Percentiles rank a stretch among this genome's conserved stretches.
Conservation (phyloP, 2,797 vertebrate genomes). For the Pseudochirops corinnae region DNA sequence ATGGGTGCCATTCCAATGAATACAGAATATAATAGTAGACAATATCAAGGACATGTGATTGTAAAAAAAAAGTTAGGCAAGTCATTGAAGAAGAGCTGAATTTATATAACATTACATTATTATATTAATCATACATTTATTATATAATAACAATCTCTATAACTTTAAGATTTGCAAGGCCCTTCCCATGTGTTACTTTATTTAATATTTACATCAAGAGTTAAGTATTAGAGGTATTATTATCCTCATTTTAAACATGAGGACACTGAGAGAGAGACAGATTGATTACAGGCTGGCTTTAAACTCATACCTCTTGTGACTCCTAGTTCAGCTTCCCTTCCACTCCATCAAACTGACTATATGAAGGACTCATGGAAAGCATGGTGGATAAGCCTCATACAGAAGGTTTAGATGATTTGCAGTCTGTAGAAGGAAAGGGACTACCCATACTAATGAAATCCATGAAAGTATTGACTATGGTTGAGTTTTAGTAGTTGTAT, state of each 20-base stretch:
- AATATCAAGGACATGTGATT: not conserved
- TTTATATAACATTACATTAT: not conserved
- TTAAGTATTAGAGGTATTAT: not conserved
- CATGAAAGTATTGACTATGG: not conserved
- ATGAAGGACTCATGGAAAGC: not conserved
- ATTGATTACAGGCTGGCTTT: not conserved
- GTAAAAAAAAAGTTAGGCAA: not conserved
- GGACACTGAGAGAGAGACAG: not conserved
- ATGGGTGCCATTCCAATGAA: not conserved
- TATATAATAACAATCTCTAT: not conserved
- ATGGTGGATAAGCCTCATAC: not conserved
- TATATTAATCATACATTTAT: not conserved
- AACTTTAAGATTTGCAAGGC: not conserved
- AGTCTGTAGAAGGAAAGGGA: not conserved
- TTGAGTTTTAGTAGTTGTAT: not conserved
- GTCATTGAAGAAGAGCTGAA: not conserved
- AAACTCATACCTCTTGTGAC: not conserved
- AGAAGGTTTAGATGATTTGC: not conserved
- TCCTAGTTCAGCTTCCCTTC: not conserved
- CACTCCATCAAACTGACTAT: not conserved
- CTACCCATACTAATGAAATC: not conserved
- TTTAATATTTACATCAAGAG: not conserved
- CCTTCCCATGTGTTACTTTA: not conserved
- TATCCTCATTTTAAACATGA: not conserved
- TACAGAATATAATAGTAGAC: not conserved